Conservation (phyloP, 2,888 invertebrate genomes). For the Drosophila ezoana region DNA sequence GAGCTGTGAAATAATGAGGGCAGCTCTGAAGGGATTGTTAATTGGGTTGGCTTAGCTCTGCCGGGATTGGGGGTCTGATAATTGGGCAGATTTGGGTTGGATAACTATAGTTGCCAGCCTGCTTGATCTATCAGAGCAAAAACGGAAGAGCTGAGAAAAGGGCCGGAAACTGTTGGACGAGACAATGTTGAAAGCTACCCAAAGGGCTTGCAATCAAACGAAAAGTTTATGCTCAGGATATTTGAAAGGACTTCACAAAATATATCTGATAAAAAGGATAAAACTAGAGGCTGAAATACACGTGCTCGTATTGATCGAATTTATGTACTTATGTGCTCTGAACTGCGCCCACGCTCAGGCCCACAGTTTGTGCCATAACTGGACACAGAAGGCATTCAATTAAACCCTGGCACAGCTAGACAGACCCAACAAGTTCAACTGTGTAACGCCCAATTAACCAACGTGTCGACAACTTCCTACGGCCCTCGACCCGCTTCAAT, state of each 20-base stretch:
- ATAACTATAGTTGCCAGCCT: not conserved
- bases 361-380: constrained; percentile 3
- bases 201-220: too few species aligned
- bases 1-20: constrained; percentile 38
- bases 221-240: too few species aligned
- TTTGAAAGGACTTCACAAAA: too few species aligned
- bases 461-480: constrained; percentile 65
- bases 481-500: constrained; percentile 1
- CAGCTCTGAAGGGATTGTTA: constrained; percentile 36
- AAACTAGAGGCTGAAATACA: too few species aligned
- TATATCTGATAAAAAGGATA: too few species aligned
- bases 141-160: not conserved
- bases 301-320: not conserved
- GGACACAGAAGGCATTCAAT: constrained; percentile 38
- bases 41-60: constrained; percentile 36
- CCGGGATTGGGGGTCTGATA: constrained; percentile 34
- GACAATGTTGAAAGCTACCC: not conserved
- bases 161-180: constrained; percentile 1
- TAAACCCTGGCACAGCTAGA: constrained; percentile 22
- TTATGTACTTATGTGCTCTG: not conserved
- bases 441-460: constrained; percentile 67
- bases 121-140: not conserved
- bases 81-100: constrained; percentile 30
- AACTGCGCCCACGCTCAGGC: not conserved
- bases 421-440: constrained; percentile 46